Base-by-base conservation (phyloP, 1,140 invertebrate species). In the Neodiprion virginianus region DNA sequence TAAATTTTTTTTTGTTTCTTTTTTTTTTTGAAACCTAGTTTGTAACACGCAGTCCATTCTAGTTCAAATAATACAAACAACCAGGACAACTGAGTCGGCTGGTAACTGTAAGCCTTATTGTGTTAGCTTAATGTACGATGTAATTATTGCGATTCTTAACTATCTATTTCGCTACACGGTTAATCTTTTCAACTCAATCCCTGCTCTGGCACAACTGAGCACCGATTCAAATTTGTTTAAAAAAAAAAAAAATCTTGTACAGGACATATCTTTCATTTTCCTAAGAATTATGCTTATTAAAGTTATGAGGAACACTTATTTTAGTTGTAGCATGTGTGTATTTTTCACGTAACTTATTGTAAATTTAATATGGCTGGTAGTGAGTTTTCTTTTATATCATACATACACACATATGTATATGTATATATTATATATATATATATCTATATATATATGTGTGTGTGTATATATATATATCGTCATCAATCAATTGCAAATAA, bases 291-390 rank as follows among this genome's bases (percentile, higher is more conserved):
- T 23, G 17, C 17, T 69, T 47, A 10, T 10, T 7, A 11, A 69
- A 8, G 23, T 69, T 9, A 69, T 12, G 10, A 69, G 10, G 14
- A 69, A 14, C 67, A 47, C 67, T 23, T 69, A 23, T 67, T 69
- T 74, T 81, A 83, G 77, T 78, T 74, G 77, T 83, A 83, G 84
- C 85, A 85, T 85, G 84, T 74, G 79, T 83, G 79, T 83, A 83
- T 77, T 70, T 79, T 71, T 74, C 75, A 72, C 73, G 79, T 81
- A 80, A 84, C 76, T 79, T 80, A 82, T 81, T 82, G 77, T 82
- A 81, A 77, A 81, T 82, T 77, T 65, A 75, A 75, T 69, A 68
- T 21, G 72, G 23, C 65, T 75, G 78, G 80, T 78, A 82, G 80
- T 72, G 61, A 69, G 28, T 76, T 70, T 85, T 84, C 81, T 81